Percentiles rank a stretch among this genome's conserved stretches.
Evolutionary conservation across 1,140 invertebrate genomes (phyloP).

Genomic region (Metopolophium dirhodum): DNA sequence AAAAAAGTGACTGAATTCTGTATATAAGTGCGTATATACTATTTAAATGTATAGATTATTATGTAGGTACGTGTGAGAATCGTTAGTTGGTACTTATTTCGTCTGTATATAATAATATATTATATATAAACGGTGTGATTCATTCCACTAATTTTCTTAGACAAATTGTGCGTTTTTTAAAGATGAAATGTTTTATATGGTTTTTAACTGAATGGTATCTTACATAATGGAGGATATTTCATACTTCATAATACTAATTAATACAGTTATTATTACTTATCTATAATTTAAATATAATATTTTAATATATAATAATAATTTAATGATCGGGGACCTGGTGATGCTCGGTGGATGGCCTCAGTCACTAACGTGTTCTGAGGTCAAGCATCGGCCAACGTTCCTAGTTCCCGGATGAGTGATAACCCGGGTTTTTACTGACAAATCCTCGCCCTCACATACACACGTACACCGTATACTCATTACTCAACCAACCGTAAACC

Average conservation of each 20-base stretch:
- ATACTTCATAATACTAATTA: background rate
- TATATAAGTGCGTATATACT: background rate
- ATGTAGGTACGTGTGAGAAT: conserved; percentile 3
- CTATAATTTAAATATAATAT: no score
- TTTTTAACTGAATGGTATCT: background rate
- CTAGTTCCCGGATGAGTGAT: no score
- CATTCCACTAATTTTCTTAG: background rate
- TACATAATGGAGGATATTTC: background rate
- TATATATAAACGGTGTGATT: background rate
- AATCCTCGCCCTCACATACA: no score
- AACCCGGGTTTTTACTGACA: no score
- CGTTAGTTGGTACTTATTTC: background rate
- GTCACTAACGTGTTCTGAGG: no score
- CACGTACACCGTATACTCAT: no score
- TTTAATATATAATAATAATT: no score
- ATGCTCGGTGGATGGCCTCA: no score
- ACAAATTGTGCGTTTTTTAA: background rate
- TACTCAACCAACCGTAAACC: no score
- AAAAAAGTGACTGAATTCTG: background rate
- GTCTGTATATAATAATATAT: background rate
- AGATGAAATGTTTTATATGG: background rate
- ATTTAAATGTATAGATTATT: background rate
- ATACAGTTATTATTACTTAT: background rate
- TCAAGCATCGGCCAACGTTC: no score
- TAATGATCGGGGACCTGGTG: no score